These are phyloP conservation scores for Nipponacmea schrenckii DNA, from an alignment of 2,888 invertebrate species.

Conservation along the genomic window DNA sequence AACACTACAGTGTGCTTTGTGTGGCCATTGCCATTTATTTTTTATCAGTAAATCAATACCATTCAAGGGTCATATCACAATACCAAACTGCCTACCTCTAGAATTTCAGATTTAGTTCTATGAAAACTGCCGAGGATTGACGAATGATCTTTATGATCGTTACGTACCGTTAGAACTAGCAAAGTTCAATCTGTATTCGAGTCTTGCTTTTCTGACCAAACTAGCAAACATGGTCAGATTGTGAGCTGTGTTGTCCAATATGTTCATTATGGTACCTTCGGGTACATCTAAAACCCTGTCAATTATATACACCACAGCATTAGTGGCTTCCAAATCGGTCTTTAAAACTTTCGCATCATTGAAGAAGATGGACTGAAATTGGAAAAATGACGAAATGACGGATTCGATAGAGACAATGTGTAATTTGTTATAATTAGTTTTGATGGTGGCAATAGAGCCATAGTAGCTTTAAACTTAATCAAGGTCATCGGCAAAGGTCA, in stretches of 20 bases:
- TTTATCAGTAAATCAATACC: no score
- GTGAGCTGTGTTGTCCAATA: slow-evolving; percentile 41
- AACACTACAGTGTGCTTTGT: no score
- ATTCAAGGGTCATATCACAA: no score
- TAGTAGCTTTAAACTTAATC: background rate
- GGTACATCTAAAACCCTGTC: slow-evolving; percentile 51
- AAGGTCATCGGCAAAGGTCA: background rate
- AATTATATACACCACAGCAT: slow-evolving; percentile 50
- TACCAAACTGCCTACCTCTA: no score
- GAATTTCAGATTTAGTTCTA: no score
- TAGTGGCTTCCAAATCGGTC: slow-evolving; percentile 41
- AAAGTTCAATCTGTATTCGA: slow-evolving; percentile 27
- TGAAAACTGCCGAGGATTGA: no score
- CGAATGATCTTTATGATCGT: no score
- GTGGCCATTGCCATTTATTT: no score
- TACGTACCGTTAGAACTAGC: no score
- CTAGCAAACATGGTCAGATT: slow-evolving; percentile 41
- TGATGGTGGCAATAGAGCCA: background rate
- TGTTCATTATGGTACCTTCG: slow-evolving; percentile 48
- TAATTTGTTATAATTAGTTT: no score
- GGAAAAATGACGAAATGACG: background rate
- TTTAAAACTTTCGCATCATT: slow-evolving; percentile 42
- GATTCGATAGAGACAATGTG: background rate
- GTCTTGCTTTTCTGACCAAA: slow-evolving; percentile 29
- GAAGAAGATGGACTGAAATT: slow-evolving; percentile 34